These are phyloP conservation scores for Torymus auratus DNA, from an alignment of 2,888 invertebrate genomes.

Conservation along the genomic window DNA sequence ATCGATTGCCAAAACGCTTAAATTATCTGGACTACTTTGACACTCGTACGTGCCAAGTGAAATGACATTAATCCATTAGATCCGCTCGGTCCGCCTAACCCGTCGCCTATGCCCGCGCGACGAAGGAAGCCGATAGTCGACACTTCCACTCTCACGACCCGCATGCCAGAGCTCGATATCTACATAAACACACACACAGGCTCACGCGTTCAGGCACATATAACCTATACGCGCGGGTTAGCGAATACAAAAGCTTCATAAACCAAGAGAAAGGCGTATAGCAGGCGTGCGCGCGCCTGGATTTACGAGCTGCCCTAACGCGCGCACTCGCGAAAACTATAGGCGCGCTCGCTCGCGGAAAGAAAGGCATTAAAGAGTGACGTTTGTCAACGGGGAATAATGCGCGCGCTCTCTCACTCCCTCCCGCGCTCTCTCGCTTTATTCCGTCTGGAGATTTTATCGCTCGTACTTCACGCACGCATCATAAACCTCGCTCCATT, in stretches of 20 bases:
- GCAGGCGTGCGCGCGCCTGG: neutral
- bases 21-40: constrained; percentile 59
- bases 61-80: constrained; percentile 54
- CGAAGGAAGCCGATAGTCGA: constrained; percentile 32
- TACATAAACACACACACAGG: constrained; percentile 26
- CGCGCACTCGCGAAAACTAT: too few relatives aligned
- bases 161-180: constrained; percentile 14
- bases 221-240: neutral
- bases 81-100: neutral
- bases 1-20: constrained; percentile 57
- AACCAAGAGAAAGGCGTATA: neutral
- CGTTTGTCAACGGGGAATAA: constrained; percentile 61
- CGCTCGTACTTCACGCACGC: constrained; percentile 65
- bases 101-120: neutral
- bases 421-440: constrained; percentile 57
- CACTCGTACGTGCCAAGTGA: constrained; percentile 45
- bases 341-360: neutral
- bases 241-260: neutral
- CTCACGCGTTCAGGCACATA: neutral
- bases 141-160: constrained; percentile 15
- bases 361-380: constrained; percentile 57
- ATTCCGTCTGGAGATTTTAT: constrained; percentile 65
- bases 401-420: constrained; percentile 47
- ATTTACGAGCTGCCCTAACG: neutral
- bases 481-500: constrained; percentile 64